Evolutionary conservation across 2,113 vertebrate species (phyloP), one percentile per base, ranked within the genome.

Genomic region (Cygnus buccinator): DNA sequence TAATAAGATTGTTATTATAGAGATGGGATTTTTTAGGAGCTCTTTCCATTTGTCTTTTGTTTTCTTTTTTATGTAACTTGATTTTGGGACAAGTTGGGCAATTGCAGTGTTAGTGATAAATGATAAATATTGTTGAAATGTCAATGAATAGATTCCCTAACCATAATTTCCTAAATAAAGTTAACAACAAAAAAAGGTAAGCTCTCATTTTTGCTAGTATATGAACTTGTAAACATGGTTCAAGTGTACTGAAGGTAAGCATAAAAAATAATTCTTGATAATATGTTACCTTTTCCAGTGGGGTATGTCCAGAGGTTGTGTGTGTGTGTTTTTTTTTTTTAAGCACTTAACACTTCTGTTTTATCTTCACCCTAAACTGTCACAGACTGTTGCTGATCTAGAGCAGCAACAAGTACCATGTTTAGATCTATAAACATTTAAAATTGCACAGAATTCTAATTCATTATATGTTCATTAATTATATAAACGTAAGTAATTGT

Each of bases 321-420:
- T 4, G 31, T 50, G 19, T 62, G n/a, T 37, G 8, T 17, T 35
- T 35, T 37, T 66, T 70, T 26, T 39, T 52, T 17, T 2, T 13
- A 84, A 88, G 41, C 39, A 59, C 10, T 65, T 87, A 50, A 8
- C 37, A 18, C 28, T 90, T 91, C 29, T 80, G 12, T 70, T 73
- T 91, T 94, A 58, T 57, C 35, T 70, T 94, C 48, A 58, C 48
- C 50, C 63, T 73, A 41, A 80, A 31, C 58, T 77, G 75, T 80
- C 55, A 44, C 71, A 94, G 52, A 43, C 61, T 81, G 66, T 92
- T 81, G 77, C 89, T 96, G 91, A 84, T 82, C 21, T 74, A 74
- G 25, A 86, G 54, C 70, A 94, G 48, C 73, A 90, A 33, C 73
- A 86, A 66, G 39, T 1, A 0, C 37, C 8, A 15, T 2, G 10